Evolutionary conservation across 2,888 invertebrate genomes (phyloP).

Genomic region (Scotopteryx bipunctaria): DNA sequence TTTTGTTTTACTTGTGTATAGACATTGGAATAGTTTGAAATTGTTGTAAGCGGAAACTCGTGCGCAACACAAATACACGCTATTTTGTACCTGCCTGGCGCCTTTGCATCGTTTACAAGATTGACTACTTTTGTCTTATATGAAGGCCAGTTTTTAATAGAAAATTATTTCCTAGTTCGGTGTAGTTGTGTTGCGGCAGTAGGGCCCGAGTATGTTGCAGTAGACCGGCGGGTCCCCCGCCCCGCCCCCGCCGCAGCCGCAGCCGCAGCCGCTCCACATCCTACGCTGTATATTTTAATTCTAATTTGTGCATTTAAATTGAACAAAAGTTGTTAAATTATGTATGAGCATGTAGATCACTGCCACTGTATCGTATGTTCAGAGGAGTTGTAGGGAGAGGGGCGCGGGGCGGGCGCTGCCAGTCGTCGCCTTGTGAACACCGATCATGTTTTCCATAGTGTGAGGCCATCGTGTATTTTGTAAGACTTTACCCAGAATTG

Average conservation of each 20-base stretch:
- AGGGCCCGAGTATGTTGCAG: too few species aligned
- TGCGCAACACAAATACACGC: conserved; percentile 44
- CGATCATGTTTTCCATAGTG: conserved; percentile 52
- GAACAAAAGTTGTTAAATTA: conserved; percentile 63
- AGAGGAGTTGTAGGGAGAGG: conserved; percentile 51
- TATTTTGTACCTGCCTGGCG: conserved; percentile 39
- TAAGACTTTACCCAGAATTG: conserved; percentile 34
- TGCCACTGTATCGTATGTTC: conserved; percentile 67
- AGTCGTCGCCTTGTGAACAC: conserved; percentile 49
- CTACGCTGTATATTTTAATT: conserved; percentile 49
- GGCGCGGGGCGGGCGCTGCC: conserved; percentile 46
- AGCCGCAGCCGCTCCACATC: conserved; percentile 15
- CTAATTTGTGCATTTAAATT: conserved; percentile 67
- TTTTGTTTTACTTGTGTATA: conserved; percentile 74
- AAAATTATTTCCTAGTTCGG: conserved; percentile 28
- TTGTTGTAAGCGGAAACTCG: conserved; percentile 59
- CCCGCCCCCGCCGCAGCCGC: conserved; percentile 57
- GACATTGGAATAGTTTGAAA: conserved; percentile 65
- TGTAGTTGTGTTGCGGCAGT: conserved; percentile 29
- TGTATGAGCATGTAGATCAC: conserved; percentile 65
- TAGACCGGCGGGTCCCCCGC: conserved; percentile 10
- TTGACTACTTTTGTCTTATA: conserved; percentile 32
- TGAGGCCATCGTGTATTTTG: conserved; percentile 53
- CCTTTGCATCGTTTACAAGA: conserved; percentile 40
- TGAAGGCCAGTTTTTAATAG: conserved; percentile 39